A percentile compares a stretch with the other conserved stretches of the same genome.
Conservation (phyloP, 2,888 invertebrate genomes). For the Stenolophus ochropezus region DNA sequence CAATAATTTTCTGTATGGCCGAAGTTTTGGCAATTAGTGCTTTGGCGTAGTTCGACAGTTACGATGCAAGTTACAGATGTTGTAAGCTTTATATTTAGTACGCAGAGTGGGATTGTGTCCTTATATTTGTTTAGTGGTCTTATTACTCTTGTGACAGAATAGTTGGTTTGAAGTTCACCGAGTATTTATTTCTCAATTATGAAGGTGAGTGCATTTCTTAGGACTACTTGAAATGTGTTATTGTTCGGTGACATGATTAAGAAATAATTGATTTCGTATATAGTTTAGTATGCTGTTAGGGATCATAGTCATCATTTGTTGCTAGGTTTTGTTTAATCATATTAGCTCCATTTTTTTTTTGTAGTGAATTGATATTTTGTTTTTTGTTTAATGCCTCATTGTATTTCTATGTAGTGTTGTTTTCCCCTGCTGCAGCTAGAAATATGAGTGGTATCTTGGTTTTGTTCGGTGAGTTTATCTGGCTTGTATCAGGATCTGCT, state of each 20-base stretch:
- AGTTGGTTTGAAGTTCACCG: not conserved
- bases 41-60: no score
- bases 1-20: no score
- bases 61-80: no score
- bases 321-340: not conserved
- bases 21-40: no score
- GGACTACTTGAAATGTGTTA: not conserved
- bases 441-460: not conserved
- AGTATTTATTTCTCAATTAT: not conserved
- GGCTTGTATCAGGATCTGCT: not conserved
- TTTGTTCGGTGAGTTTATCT: not conserved
- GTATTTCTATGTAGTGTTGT: not conserved
- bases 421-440: not conserved
- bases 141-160: not conserved
- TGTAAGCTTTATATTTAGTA: no score
- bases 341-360: not conserved
- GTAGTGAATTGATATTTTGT: not conserved
- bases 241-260: not conserved
- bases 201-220: not conserved
- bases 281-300: not conserved
- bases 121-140: not conserved
- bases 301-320: not conserved
- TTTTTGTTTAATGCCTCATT: not conserved
- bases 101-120: no score
- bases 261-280: not conserved